Conservation (phyloP, 2,797 vertebrate species). For the Onychomys arenicola region DNA sequence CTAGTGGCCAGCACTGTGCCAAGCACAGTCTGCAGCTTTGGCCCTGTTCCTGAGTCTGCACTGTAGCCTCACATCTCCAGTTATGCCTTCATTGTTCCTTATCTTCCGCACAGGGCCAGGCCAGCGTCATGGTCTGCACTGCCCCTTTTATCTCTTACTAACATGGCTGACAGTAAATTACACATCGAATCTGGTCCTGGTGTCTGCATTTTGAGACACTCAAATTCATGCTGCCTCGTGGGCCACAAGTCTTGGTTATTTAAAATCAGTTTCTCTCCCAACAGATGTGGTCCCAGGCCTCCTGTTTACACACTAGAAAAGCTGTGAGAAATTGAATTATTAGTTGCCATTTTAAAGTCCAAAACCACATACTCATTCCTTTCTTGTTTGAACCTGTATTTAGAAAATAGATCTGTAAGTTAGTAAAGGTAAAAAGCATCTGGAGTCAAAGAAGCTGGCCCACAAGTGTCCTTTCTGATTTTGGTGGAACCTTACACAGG, state of each 20-base stretch:
- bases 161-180: not conserved
- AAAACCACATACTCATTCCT: not conserved
- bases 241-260: not conserved
- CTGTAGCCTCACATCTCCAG: not conserved
- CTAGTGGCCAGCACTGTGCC: fast-evolving
- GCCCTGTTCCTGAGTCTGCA: not conserved
- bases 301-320: slow-evolving; percentile 2
- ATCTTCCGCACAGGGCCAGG: not conserved
- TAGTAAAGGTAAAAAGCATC: not conserved
- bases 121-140: fast-evolving
- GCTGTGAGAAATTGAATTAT: not conserved
- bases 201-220: not conserved
- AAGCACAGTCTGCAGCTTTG: not conserved
- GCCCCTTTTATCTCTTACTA: too few relatives aligned
- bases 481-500: not conserved
- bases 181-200: not conserved
- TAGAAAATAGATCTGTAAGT: not conserved
- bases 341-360: slow-evolving; percentile 26
- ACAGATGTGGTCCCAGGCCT: not conserved
- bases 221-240: not conserved
- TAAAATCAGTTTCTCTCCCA: not conserved
- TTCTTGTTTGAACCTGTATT: not conserved
- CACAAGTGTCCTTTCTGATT: not conserved
- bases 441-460: not conserved
- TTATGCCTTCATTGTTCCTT: not conserved